phyloP scores from a whole-genome alignment of 1,140 invertebrate species.

The Agrilus planipennis region DNA sequence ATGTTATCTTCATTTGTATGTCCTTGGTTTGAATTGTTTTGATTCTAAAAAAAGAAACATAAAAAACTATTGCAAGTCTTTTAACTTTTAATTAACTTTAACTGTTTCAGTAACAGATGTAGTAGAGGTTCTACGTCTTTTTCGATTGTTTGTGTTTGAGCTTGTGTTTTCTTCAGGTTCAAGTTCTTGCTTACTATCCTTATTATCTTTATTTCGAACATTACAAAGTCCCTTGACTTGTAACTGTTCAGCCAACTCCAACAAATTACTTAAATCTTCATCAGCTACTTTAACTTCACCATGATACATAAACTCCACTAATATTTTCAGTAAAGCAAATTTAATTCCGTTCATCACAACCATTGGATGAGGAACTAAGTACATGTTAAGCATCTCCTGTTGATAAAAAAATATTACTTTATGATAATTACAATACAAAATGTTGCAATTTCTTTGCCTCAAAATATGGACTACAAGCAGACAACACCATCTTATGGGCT shows the following conservation, averaged over 20 bases:
- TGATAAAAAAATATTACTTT: conserved; percentile 10
- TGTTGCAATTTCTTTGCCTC: conserved; percentile 26
- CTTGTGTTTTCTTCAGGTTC: neutral
- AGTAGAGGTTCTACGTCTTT: no score
- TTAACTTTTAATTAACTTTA: no score
- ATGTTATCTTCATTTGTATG: no score
- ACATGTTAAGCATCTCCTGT: conserved; percentile 35
- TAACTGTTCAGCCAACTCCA: conserved; percentile 34
- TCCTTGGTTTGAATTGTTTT: no score
- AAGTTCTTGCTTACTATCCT: conserved; percentile 6
- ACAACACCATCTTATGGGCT: conserved; percentile 45
- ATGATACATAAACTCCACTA: conserved; percentile 44
- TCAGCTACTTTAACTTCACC: conserved; percentile 42
- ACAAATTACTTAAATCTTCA: conserved; percentile 31
- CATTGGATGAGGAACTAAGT: conserved; percentile 37
- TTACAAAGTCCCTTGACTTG: conserved; percentile 38
- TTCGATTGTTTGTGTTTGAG: no score
- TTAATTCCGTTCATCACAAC: conserved; percentile 40
- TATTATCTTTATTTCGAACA: conserved; percentile 17
- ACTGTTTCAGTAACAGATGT: no score
- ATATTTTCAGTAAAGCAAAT: conserved; percentile 35
- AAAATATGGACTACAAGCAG: conserved; percentile 48
- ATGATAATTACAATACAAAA: conserved; percentile 5
- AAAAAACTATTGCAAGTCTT: no score
- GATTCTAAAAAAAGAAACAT: no score